These are phyloP conservation scores for Calyptommatus sinebrachiatus DNA, from an alignment of 2,113 vertebrate genomes.

Conservation along the genomic window DNA sequence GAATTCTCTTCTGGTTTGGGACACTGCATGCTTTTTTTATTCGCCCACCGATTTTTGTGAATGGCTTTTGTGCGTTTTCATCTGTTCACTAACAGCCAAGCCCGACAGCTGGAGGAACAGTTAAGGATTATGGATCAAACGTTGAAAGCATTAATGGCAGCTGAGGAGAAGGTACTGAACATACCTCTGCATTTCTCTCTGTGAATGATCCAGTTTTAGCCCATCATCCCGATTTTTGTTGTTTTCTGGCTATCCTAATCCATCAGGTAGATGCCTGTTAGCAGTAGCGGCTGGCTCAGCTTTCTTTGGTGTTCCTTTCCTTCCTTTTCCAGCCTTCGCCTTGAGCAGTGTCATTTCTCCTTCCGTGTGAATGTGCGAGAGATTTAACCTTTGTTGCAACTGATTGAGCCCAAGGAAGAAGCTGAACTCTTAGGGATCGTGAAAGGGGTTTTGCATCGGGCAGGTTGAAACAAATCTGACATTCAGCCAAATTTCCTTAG, in stretches of 20 bases:
- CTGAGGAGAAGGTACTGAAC: slow-evolving; percentile 89
- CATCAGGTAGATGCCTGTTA: slow-evolving; percentile 54
- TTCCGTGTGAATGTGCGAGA: slow-evolving; percentile 46
- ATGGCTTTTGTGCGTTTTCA: slow-evolving; percentile 87
- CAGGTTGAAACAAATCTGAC: slow-evolving; percentile 27
- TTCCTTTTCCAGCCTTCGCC: slow-evolving; percentile 60
- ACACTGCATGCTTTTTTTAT: slow-evolving; percentile 77
- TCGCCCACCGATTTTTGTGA: slow-evolving; percentile 85
- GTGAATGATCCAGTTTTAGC: slow-evolving; percentile 54
- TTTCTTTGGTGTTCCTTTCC: slow-evolving; percentile 33
- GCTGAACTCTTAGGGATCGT: slow-evolving; percentile 60
- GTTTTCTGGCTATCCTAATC: slow-evolving; percentile 63
- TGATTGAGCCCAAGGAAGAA: slow-evolving; percentile 59
- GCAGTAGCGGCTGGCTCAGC: slow-evolving; percentile 45
- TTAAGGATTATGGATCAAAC: slow-evolving; percentile 93
- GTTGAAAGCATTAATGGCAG: slow-evolving; percentile 91
- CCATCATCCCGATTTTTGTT: slow-evolving; percentile 43
- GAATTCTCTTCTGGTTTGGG: slow-evolving; percentile 7
- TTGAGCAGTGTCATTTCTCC: slow-evolving; percentile 69
- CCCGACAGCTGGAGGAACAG: slow-evolving; percentile 87
- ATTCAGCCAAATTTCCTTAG: neutral
- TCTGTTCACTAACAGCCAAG: slow-evolving; percentile 91
- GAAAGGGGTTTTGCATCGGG: slow-evolving; percentile 4
- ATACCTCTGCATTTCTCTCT: slow-evolving; percentile 39
- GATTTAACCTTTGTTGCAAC: slow-evolving; percentile 63